Base-by-base conservation (phyloP, 2,797 vertebrate species). In the Trematomus bernacchii region DNA sequence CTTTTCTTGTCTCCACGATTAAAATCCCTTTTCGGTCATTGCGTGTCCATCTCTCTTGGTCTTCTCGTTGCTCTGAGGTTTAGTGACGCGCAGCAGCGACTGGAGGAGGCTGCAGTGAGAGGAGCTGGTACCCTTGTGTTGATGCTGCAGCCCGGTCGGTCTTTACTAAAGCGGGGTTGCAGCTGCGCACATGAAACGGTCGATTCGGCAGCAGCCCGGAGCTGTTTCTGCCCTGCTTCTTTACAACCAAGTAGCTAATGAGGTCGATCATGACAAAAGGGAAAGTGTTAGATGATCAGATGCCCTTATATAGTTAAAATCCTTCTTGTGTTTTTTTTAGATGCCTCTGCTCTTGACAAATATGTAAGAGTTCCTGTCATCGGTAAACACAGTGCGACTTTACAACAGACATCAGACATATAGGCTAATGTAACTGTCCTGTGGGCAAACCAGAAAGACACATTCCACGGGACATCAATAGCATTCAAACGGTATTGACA, bases 131-230 rank as follows among this genome's bases (percentile, higher is more conserved):
- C 42, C 37, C 16, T 18, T 10, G 43, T 57, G 59, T 33, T 46
- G 52, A 46, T 76, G 66, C 79, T 59, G 85, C 86, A 73, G 66
- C 62, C 66, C 16, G 1, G 46, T 40, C 44, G 1, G 13, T 54
- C 23, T 51, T 51, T 12, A 13, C 30, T 3, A 23, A 76, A 66
- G 43, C 18, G n/a, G 50, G 52, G 37, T 50, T 59, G 89, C 88
- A 87, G 76, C 69, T 90, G 88, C 90, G 87, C 84, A 91, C 54
- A 86, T 27, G 48, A 61, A 30, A 8, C 55, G 2, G 50, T 90
- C 83, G 81, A 90, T 80, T 7, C 21, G 23, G 8, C 61, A 14
- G 30, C 43, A 40, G 53, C 55, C 66, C 11, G 10, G 0, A 68
- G 76, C 79, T 48, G 1, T 54, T 10, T 71, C 21, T 19, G 48